Percentiles rank a stretch among this genome's conserved stretches.
phyloP scores from a whole-genome alignment of 64 coral and sea anemone species.

The Actinia equina region DNA sequence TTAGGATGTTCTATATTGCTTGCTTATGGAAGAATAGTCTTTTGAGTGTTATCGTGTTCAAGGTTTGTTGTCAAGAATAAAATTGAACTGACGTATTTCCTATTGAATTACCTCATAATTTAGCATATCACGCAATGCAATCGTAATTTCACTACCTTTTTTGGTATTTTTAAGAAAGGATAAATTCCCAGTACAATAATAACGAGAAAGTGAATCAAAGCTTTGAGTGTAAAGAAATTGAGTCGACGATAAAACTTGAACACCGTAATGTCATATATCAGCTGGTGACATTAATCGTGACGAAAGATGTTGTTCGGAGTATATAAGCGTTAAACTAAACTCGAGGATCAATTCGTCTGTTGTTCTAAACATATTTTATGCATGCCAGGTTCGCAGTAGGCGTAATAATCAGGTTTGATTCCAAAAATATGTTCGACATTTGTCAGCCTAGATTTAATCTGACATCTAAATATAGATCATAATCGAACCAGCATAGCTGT shows the following conservation, averaged over 20 bases:
- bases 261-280: not conserved
- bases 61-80: not conserved
- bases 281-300: not conserved
- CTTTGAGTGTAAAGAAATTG: not conserved
- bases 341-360: not conserved
- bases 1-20: not conserved
- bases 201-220: not conserved
- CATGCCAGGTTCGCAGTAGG: not conserved
- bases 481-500: not conserved
- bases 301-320: not conserved
- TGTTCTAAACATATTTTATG: constrained; percentile 4
- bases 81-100: not conserved
- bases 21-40: not conserved
- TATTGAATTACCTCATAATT: not conserved
- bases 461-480: not conserved
- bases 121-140: constrained; percentile 1
- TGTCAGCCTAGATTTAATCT: not conserved
- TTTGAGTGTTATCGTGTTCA: not conserved
- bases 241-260: not conserved
- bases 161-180: not conserved
- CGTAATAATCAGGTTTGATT: not conserved
- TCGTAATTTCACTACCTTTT: not conserved
- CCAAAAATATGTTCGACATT: not conserved
- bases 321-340: not conserved
- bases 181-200: not conserved